Evolutionary conservation across 2,797 vertebrate genomes (phyloP), one percentile per base, ranked within the genome.

Genomic region (Xenops minutus): DNA sequence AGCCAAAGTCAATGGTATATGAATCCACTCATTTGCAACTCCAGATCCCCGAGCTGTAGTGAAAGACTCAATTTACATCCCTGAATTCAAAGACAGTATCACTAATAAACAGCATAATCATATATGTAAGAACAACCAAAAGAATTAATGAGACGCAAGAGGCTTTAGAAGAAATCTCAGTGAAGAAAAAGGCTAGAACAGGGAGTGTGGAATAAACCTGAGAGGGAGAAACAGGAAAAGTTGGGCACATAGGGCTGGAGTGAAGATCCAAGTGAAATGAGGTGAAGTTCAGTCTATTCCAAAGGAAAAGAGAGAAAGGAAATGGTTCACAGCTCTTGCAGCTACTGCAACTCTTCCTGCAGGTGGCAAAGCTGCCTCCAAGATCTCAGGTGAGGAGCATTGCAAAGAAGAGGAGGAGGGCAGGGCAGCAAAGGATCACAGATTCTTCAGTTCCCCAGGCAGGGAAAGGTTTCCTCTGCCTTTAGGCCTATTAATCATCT

Each of bases 401-500:
- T 64, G 37, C 29, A 78, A 56, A 15, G 37, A 78, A 67, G 41
- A 62, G 27, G 19, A 87, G 68, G n/a, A 37, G 32, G 39, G 14
- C n/a, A n/a, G n/a, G n/a, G 9, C 16, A 87, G 36, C 23, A 61
- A 37, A 49, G 29, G 15, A 54, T 49, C 26, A 34, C 32, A n/a
- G 44, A 32, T 12, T 32, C 36, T 82, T 39, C 14, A 24, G 17
- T 23, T 46, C 9, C 9, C 5, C 26, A 32, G 19, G 16, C 2
- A 44, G 58, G 32, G 51, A 62, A 85, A 69, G 6, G 8, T 66
- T 4, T 49, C 23, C 32, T 69, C 39, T 71, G 39, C 19, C 39
- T 36, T 41, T 18, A 12, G 54, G 21, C 14, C 3, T 54, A 4
- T 37, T 39, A 67, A 48, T 52, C 0, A 0, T 9, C 24, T 55